Percentiles rank a stretch among this genome's conserved stretches.
phyloP scores from a whole-genome alignment of 2,113 vertebrate genomes.

The Cephalopterus ornatus region DNA sequence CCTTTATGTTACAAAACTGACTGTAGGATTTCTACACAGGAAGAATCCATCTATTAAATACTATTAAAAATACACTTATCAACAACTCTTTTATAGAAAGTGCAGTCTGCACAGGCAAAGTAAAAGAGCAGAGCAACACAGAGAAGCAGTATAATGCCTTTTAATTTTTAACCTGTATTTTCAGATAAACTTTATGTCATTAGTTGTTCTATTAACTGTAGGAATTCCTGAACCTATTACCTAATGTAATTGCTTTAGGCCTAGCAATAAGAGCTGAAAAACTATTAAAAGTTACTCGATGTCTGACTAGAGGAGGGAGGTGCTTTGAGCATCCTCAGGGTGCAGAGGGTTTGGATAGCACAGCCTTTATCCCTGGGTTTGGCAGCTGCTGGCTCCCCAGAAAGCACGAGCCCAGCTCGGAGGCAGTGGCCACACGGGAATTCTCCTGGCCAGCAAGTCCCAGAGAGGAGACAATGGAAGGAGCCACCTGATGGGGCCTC shows the following conservation, averaged over 20 bases:
- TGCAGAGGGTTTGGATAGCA: background rate
- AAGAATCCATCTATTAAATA: background rate
- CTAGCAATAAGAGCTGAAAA: background rate
- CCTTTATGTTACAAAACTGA: background rate
- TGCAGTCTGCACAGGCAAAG: background rate
- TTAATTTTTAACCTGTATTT: slow-evolving; percentile 23
- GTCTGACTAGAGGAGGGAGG: background rate
- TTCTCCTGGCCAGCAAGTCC: background rate
- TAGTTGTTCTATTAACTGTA: background rate
- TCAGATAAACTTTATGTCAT: background rate
- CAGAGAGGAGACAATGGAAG: background rate
- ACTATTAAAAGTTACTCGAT: background rate
- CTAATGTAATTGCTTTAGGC: background rate
- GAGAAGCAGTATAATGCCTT: background rate
- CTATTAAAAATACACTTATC: background rate
- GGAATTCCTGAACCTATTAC: background rate
- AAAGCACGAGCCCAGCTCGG: fast-evolving
- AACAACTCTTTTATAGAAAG: background rate
- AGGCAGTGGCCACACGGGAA: background rate
- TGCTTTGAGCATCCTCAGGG: background rate
- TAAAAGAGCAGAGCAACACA: background rate
- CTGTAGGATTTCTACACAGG: background rate
- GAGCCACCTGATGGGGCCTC: background rate
- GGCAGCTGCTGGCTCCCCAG: background rate
- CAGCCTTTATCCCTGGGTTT: background rate